Base-by-base conservation (phyloP, 2,113 vertebrate genomes). In the Lepisosteus oculatus region DNA sequence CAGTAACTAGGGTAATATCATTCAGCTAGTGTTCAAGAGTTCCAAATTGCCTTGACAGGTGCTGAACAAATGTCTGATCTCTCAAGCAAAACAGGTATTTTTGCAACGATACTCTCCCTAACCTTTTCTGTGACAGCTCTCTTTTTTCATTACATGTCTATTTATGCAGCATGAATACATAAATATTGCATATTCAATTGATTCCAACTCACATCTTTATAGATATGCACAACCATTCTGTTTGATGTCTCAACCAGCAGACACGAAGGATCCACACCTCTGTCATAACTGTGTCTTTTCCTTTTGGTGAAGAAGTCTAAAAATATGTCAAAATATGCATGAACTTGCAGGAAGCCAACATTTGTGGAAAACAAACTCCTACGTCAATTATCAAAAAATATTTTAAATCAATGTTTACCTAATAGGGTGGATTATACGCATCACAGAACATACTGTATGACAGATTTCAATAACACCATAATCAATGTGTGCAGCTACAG, bases 101-200 rank as follows among this genome's bases (percentile, higher is more conserved):
- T 15, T 43, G 55, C 41, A 64, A 51, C 68, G 68, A 70, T 68
- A 76, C 64, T 71, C 69, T 71, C 65, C 29, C 43, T 71, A 69
- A 76, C 69, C 69, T 64, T 59, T 29, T 62, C 65, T 11, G 44
- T 54, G 59, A 63, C 64, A 63, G 57, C 29, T 64, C 9, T 3
- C 67, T 47, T 6, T 43, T 56, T 43, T 66, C 8, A 6, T 61
- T 45, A 15, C 13, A 12, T 17, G 41, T 17, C 61, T 42, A 6
- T 54, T 8, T 56, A 55, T 67, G 55, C n/a, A 17, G 51, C 44
- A 64, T 4, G 51, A 43, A 42, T 43, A 55, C 43, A 42, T 62
- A 56, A 54, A 69, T 43, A 68, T n/a, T 6, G 55, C 15, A 44
- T 73, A 61, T 68, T 72, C 55, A 68, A 59, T 51, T 67, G 42